phyloP scores from a whole-genome alignment of 2,113 vertebrate genomes.

The Pelusios castaneus region DNA sequence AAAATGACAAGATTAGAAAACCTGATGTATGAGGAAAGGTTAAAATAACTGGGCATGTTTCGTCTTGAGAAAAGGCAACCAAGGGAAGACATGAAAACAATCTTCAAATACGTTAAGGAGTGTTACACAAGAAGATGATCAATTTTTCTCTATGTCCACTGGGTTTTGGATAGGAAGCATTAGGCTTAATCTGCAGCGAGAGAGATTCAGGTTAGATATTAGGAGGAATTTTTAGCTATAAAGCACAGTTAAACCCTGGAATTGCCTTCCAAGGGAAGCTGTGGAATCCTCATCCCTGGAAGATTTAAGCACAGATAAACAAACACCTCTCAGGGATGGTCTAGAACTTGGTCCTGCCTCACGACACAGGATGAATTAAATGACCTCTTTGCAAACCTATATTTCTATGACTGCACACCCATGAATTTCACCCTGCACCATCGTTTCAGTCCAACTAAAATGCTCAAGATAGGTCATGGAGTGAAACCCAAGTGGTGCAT shows the following conservation, averaged over 20 bases:
- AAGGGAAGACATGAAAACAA: not conserved
- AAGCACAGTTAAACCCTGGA: not conserved
- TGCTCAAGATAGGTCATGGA: not conserved
- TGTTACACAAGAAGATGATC: not conserved
- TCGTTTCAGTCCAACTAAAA: not conserved
- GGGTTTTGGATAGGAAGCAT: not conserved
- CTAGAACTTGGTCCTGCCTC: not conserved
- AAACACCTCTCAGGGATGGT: not conserved
- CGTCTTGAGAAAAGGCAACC: not conserved
- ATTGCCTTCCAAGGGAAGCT: not conserved
- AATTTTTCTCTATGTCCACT: not conserved
- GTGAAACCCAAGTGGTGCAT: not conserved
- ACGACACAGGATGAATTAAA: not conserved
- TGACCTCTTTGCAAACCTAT: not conserved
- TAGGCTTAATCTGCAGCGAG: not conserved
- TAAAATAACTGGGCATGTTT: not conserved
- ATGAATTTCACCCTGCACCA: not conserved
- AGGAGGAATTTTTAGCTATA: not conserved
- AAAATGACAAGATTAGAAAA: not conserved
- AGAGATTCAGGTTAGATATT: not conserved
- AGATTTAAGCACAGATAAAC: not conserved
- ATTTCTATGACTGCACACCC: not conserved
- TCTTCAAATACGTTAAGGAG: not conserved
- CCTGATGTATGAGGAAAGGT: not conserved
- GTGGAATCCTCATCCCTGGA: not conserved